Evolutionary conservation across 1,140 invertebrate species (phyloP).

Genomic region (Zaprionus lachaisei): DNA sequence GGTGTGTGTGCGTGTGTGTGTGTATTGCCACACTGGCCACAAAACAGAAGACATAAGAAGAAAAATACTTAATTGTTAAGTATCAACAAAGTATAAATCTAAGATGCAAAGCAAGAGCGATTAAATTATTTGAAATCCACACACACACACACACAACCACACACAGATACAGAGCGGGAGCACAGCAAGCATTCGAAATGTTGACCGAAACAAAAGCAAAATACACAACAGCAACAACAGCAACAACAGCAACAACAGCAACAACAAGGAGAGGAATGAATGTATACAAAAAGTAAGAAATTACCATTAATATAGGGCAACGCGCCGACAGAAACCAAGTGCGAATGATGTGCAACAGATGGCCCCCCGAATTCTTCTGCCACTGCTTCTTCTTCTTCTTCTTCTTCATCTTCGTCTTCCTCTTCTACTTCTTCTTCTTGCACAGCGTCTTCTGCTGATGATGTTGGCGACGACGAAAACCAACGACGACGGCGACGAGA

Average conservation of each 20-base stretch:
- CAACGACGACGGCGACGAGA: constrained; percentile 25
- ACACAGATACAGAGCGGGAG: background rate
- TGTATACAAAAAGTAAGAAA: constrained; percentile 82
- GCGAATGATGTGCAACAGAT: constrained; percentile 82
- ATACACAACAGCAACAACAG: constrained; percentile 21
- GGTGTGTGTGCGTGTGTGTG: constrained; percentile 11
- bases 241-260: background rate
- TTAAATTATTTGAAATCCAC: constrained; percentile 77
- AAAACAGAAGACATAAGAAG: constrained; percentile 55
- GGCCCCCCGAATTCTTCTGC: constrained; percentile 69
- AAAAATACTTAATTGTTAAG: constrained; percentile 79
- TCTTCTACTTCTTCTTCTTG: constrained; percentile 6
- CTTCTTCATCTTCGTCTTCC: background rate
- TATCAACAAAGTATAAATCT: constrained; percentile 82
- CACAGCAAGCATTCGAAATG: constrained; percentile 34
- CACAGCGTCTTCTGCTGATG: constrained; percentile 6
- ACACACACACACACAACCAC: constrained; percentile 51
- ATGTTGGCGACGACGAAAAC: constrained; percentile 29
- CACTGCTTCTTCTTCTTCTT: background rate
- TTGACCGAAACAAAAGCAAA: constrained; percentile 71
- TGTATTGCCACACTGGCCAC: constrained; percentile 31
- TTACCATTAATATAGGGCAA: constrained; percentile 82
- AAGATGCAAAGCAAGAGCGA: constrained; percentile 63
- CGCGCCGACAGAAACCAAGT: constrained; percentile 80
- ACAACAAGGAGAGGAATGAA: constrained; percentile 33